These are phyloP conservation scores for Phocides pigmalion DNA, from an alignment of 1,140 invertebrate species.

Conservation along the genomic window DNA sequence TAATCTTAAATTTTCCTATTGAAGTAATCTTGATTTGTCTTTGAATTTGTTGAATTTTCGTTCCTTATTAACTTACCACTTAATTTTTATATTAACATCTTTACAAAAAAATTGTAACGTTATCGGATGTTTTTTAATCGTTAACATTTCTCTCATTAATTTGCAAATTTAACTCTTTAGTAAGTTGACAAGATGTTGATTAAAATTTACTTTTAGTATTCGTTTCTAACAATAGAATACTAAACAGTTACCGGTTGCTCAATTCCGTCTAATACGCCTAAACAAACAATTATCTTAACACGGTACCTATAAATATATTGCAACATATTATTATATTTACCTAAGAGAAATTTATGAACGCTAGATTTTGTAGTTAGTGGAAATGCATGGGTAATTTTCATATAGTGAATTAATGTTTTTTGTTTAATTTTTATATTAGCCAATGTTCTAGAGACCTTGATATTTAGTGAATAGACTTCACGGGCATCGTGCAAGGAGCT, in stretches of 20 bases:
- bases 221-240: too few species aligned
- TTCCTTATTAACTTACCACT: too few species aligned
- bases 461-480: conserved; percentile 55
- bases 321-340: conserved; percentile 23
- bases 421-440: conserved; percentile 53
- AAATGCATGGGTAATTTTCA: conserved; percentile 49
- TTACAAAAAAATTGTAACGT: too few species aligned
- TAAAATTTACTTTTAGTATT: too few species aligned
- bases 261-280: conserved; percentile 12
- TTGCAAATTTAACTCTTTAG: too few species aligned
- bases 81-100: too few species aligned
- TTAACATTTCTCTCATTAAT: too few species aligned
- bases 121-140: too few species aligned
- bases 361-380: conserved; percentile 66
- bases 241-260: conserved; percentile 14
- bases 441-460: conserved; percentile 63
- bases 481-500: conserved; percentile 28
- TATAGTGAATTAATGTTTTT: conserved; percentile 40
- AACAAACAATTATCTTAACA: conserved; percentile 14
- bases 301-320: conserved; percentile 11
- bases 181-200: too few species aligned
- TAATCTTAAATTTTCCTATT: too few species aligned
- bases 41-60: too few species aligned
- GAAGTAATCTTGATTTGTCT: too few species aligned
- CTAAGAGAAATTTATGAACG: conserved; percentile 45